Evolutionary conservation across 2,797 vertebrate genomes (phyloP), one percentile per base, ranked within the genome.

Genomic region (Lepidocolaptes lacrymiger): DNA sequence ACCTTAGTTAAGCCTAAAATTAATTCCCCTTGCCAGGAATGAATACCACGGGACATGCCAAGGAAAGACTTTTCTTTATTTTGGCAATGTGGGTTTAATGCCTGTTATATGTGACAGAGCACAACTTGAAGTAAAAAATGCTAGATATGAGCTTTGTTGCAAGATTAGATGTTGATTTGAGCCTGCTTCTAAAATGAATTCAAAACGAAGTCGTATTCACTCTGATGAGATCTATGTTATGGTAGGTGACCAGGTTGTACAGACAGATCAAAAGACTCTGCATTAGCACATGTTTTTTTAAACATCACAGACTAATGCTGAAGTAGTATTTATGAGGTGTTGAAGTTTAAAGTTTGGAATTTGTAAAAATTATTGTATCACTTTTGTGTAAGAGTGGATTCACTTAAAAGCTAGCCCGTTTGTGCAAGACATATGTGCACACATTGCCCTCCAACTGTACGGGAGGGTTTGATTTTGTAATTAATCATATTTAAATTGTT

Each of bases 401-500:
- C 90, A 69, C 36, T 88, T 95, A 24, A 95, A 86, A 88, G 52
- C 18, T 55, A 80, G 9, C 44, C 21, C 26, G 20, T 91, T 89
- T 93, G 72, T 94, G 85, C 46, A 79, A 81, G 58, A 73, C 62
- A 17, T 52, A 41, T 10, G 9, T 58, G 39, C 36, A 62, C 66
- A 84, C 16, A 21, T 52, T 93, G 72, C 64, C 62, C 56, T 92
- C 59, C 5, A 84, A 90, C 52, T 85, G 20, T 68, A 84, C 44
- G 43, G 43, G 48, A 89, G 49, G 49, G 36, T 87, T 92, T 90
- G 76, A 51, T 79, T 93, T 96, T 92, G 58, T 92, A 96, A 95
- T 94, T 95, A 96, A 93, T 48, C 28, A 7, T 91, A 55, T 88
- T 95, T 91, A 86, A 89, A 82, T 97, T 95, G 81, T 90, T 95